Percentiles rank a stretch among this genome's conserved stretches.
Evolutionary conservation across 2,113 vertebrate genomes (phyloP).

Genomic region (Shinisaurus crocodilurus): DNA sequence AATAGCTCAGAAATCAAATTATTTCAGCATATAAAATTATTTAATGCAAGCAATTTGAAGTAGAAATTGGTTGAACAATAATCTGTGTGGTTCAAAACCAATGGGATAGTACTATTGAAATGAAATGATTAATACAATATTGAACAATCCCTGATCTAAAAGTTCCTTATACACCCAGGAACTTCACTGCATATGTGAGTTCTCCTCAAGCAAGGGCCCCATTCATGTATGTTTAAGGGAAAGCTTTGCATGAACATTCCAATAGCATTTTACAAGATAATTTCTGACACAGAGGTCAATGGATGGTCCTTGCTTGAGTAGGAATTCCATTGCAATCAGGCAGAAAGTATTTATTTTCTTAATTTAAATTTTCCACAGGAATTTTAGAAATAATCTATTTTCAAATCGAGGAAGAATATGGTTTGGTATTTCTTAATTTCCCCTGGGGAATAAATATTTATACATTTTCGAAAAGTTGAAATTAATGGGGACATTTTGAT

Average conservation of each 20-base stretch:
- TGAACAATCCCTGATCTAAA: not conserved
- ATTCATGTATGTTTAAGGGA: not conserved
- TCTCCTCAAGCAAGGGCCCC: not conserved
- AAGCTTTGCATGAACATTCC: not conserved
- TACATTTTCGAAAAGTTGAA: not conserved
- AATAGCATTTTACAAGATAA: not conserved
- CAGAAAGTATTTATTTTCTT: not conserved
- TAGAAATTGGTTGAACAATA: not conserved
- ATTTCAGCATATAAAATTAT: not conserved
- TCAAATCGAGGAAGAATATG: not conserved
- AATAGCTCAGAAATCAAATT: not conserved
- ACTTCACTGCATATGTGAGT: not conserved
- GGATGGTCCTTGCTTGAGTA: not conserved
- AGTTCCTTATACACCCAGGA: not conserved
- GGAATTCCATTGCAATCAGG: not conserved
- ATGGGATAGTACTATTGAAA: not conserved
- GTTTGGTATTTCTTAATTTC: not conserved
- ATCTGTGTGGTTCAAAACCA: not conserved
- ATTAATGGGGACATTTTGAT: not conserved
- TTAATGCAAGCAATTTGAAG: not conserved
- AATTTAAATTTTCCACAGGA: not conserved
- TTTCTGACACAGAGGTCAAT: not conserved
- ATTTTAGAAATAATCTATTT: not conserved
- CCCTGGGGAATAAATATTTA: conserved; percentile 9
- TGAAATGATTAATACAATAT: not conserved